A percentile compares a stretch with the other conserved stretches of the same genome.
Evolutionary conservation across 2,797 vertebrate species (phyloP).

Genomic region (Phalanger gymnotis): DNA sequence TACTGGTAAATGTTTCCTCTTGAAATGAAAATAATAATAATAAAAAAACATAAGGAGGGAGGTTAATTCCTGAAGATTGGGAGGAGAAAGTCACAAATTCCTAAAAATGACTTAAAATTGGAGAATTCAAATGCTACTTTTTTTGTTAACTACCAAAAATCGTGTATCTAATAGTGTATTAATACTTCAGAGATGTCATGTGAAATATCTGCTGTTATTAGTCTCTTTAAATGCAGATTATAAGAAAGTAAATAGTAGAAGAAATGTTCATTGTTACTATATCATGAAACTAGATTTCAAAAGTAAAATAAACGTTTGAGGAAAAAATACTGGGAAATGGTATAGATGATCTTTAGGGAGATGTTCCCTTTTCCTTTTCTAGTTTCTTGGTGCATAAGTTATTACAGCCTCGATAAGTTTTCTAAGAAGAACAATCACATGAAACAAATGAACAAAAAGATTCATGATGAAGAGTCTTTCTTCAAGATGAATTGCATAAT

Average conservation of each 20-base stretch:
- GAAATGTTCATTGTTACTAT: conserved; percentile 26
- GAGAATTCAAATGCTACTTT: not conserved
- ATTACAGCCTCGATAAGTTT: not conserved
- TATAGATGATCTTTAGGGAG: not conserved
- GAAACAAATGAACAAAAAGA: not conserved
- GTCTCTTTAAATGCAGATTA: conserved; percentile 26
- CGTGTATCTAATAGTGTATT: conserved; percentile 37
- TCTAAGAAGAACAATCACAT: not conserved
- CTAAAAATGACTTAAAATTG: not conserved
- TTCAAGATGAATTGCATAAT: not conserved
- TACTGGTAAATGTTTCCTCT: not conserved
- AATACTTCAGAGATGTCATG: conserved; percentile 12
- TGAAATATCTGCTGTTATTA: conserved; percentile 23
- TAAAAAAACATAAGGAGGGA: conserved; percentile 7
- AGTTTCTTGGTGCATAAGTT: not conserved
- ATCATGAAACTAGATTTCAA: conserved; percentile 5
- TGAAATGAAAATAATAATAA: not conserved
- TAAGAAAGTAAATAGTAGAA: not conserved
- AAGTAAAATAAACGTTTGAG: not conserved
- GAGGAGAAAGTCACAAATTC: not conserved
- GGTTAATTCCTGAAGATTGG: not conserved
- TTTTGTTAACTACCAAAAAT: conserved; percentile 25
- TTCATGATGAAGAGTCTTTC: not conserved
- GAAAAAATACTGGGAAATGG: not conserved
- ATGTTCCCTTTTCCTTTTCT: not conserved